phyloP scores from a whole-genome alignment of 2,888 invertebrate genomes.

The Drosophila infuscata region DNA sequence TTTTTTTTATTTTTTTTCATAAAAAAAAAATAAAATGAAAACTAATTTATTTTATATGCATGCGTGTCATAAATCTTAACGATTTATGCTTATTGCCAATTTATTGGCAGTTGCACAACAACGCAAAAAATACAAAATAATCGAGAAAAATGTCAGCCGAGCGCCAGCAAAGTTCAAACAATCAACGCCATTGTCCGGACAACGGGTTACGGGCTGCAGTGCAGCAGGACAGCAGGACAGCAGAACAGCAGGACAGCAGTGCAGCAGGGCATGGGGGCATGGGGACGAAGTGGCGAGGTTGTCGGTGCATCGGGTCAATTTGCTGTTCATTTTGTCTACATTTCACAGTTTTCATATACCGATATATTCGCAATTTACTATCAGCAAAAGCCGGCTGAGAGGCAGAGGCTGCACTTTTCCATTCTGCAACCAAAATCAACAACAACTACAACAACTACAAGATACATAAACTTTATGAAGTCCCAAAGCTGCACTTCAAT shows the following conservation, averaged over 20 bases:
- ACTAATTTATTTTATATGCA: conserved; percentile 65
- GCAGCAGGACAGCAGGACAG: not conserved
- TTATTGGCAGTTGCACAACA: conserved; percentile 61
- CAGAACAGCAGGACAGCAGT: no score
- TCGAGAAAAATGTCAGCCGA: conserved; percentile 42
- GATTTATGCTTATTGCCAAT: conserved; percentile 77
- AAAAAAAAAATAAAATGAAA: conserved; percentile 33
- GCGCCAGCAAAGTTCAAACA: conserved; percentile 75
- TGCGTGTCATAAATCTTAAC: conserved; percentile 61
- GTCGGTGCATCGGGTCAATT: conserved; percentile 10
- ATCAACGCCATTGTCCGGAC: conserved; percentile 73
- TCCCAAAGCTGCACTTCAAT: conserved; percentile 84
- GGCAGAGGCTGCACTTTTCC: conserved; percentile 13
- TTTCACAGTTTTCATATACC: conserved; percentile 59
- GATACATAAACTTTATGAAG: conserved; percentile 65
- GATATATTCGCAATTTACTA: conserved; percentile 76
- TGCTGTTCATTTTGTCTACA: conserved; percentile 62
- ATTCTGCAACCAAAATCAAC: conserved; percentile 27
- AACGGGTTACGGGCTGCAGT: conserved; percentile 5
- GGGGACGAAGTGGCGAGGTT: not conserved
- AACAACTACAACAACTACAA: conserved; percentile 37
- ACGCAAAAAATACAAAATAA: conserved; percentile 21
- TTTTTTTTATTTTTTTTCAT: conserved; percentile 21
- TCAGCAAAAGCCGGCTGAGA: conserved; percentile 47
- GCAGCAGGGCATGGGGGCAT: not conserved